Evolutionary conservation across 1,140 invertebrate species (phyloP), one percentile per base, ranked within the genome.

Genomic region (Lanistes nyassanus): DNA sequence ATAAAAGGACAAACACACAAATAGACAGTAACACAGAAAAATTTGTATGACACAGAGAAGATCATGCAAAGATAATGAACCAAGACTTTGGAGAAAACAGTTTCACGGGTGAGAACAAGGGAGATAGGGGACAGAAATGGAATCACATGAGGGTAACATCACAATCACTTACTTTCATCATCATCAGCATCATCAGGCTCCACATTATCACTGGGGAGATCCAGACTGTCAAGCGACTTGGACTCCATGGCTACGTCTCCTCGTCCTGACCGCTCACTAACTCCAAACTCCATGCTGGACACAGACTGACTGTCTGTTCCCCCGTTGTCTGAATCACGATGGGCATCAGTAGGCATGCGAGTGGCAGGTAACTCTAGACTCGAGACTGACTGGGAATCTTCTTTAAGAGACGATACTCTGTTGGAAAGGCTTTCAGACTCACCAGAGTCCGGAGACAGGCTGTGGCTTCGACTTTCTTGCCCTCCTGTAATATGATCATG

Each of bases 281-380:
- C 87, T 1, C 85, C 85, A 77, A 88, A 85, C 69, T 91, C 90
- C 71, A 86, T 82, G 80, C 90, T 91, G n/a, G 88, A 88, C n/a
- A 89, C 80, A 1, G 90, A 90, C 56, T 89, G 87, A 37, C 84
- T 87, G 80, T 90, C 88, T 55, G 74, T 80, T 1, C 79, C 81
- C 21, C 75, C 80, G 26, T 60, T 76, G 53, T 79, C 75, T 13
- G 70, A 64, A 56, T 73, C 71, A 34, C 34, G 72, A 29, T 74
- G 75, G n/a, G 47, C 29, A 26, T 62, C 75, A 39, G 55, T 29
- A 26, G 37, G 23, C 37, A 47, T 53, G 2, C 31, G 31, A 23
- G 70, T 60, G 53, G 29, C 7, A 53, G 80, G 78, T 13, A 89
- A 75, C 42, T 89, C 88, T 13, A 89, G 80, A 77, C 88, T 89